Conservation (phyloP, 1,140 invertebrate genomes). For the Uloborus diversus region DNA sequence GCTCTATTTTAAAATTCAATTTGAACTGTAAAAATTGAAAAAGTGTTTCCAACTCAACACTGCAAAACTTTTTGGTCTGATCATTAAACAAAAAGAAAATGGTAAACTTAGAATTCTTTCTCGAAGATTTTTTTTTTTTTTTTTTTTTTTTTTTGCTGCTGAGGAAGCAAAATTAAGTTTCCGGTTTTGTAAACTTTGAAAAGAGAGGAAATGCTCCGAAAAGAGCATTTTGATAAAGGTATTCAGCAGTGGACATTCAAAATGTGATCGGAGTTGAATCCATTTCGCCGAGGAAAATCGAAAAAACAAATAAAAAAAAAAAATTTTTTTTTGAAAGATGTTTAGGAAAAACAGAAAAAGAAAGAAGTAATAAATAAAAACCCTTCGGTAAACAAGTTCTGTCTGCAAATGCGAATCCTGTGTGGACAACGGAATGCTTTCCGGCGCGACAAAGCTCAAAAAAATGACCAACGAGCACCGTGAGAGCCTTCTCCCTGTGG, state of each 20-base stretch:
- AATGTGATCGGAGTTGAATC: slow-evolving; percentile 25
- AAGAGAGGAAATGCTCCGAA: background rate
- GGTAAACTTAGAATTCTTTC: background rate
- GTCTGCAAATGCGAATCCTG: slow-evolving; percentile 29
- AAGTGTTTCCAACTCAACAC: too few species aligned
- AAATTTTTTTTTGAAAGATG: background rate
- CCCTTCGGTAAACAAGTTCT: slow-evolving; percentile 4
- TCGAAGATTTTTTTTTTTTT: background rate
- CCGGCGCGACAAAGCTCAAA: slow-evolving; percentile 34
- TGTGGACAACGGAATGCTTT: slow-evolving; percentile 48
- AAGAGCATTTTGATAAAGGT: background rate
- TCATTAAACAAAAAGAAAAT: background rate
- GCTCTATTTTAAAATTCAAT: too few species aligned
- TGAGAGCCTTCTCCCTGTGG: background rate
- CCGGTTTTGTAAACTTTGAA: background rate
- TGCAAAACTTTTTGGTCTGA: too few species aligned
- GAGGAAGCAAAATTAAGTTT: background rate
- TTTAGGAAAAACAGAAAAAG: slow-evolving; percentile 26
- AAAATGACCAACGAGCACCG: slow-evolving; percentile 38
- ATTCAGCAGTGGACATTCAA: slow-evolving; percentile 44
- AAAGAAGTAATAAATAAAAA: slow-evolving; percentile 7
- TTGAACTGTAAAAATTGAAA: too few species aligned
- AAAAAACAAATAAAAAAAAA: background rate
- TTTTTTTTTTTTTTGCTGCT: background rate
- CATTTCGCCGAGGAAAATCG: background rate